A percentile compares a stretch with the other conserved stretches of the same genome.
Conservation (phyloP, 2,888 invertebrate genomes). For the Trachelus stipa region DNA sequence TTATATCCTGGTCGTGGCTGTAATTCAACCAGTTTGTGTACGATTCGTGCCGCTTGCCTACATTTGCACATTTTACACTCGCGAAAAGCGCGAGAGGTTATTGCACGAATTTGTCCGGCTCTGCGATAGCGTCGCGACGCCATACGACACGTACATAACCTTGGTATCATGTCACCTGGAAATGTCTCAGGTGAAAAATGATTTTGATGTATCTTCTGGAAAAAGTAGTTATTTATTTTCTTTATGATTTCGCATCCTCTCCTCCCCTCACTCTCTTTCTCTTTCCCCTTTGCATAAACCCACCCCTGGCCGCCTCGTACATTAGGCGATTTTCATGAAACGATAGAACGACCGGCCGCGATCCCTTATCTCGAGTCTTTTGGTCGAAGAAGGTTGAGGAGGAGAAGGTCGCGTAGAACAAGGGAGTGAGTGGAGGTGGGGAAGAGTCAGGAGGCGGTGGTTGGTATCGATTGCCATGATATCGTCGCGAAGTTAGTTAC, state of each 20-base stretch:
- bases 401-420: not conserved
- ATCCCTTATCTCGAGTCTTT: constrained; percentile 24
- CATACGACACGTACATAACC: not conserved
- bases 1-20: constrained; percentile 41
- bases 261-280: not conserved
- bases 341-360: constrained; percentile 17
- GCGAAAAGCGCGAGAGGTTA: constrained; percentile 41
- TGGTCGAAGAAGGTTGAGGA: constrained; percentile 11
- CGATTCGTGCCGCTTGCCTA: constrained; percentile 48
- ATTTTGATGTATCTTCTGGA: not conserved
- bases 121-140: constrained; percentile 26
- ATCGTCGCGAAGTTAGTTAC: constrained; percentile 35
- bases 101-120: constrained; percentile 50
- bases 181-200: not conserved
- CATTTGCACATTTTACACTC: constrained; percentile 49
- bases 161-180: not conserved
- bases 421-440: not conserved
- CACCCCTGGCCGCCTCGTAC: not conserved
- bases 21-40: constrained; percentile 53
- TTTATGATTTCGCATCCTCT: not conserved
- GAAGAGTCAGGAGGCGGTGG: constrained; percentile 28
- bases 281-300: not conserved
- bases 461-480: constrained; percentile 45
- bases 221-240: not conserved
- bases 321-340: constrained; percentile 21